Base-by-base conservation (phyloP, 1,140 invertebrate genomes). In the Heliconius hewitsoni region DNA sequence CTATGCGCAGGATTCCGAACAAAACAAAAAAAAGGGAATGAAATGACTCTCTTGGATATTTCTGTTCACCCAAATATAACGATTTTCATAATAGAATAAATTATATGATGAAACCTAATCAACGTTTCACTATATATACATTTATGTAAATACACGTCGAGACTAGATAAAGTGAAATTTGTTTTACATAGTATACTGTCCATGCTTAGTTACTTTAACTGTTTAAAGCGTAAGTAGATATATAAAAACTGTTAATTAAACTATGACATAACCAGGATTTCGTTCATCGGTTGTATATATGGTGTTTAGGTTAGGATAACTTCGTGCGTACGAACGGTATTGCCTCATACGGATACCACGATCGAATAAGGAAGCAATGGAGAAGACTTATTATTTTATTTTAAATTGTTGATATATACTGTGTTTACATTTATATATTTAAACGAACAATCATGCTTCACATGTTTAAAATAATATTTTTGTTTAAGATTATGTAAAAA, bases 231-330 rank as follows among this genome's bases (percentile, higher is more conserved):
- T 9, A 71, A 71, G 8, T 71, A 37, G 8, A 39, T 23, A n/a
- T 27, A 71, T 39, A 71, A 34, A 71, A 71, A 71, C n/a, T 71
- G 71, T 71, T 71, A 71, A 71, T 71, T 71, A 71, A 19, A 19
- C 37, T 42, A 77, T 80, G 71, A 80, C 74, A 80, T 80, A 80
- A 80, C 74, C 66, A 76, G 71, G 71, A n/a, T 71, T 71, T 76
- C 34, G 71, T 76, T 71, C 46, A 71, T 81, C 79, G 75, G 39
- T 77, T 77, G 42, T 81, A 80, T 80, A 81, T 80, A 81, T 81
- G 79, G 79, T 71, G 76, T 77, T 77, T 77, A 77, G 55, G 73
- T 74, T 60, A 77, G 79, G 71, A 81, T 81, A 71, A 34, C 75
- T 66, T 73, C 71, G 75, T 81, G 79, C 76, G 57, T 81, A 57